phyloP scores from a whole-genome alignment of 1,140 invertebrate genomes.

The Nasonia longicornis region DNA sequence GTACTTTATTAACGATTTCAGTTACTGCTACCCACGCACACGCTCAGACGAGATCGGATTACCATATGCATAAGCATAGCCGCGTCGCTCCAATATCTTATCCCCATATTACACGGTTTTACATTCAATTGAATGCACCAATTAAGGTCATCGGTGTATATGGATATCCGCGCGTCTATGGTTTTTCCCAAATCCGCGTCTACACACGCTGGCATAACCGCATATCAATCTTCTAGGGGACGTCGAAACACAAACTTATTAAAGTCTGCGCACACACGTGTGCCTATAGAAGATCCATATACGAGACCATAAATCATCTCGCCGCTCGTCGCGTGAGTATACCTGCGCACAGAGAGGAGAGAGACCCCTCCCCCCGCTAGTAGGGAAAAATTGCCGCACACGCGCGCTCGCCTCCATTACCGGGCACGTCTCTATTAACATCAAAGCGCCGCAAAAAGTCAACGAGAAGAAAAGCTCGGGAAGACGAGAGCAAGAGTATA shows the following conservation, averaged over 20 bases:
- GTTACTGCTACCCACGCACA: background rate
- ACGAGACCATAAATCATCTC: background rate
- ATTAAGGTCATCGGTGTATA: background rate
- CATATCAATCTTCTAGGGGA: no score
- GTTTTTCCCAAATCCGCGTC: background rate
- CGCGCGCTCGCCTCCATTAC: background rate
- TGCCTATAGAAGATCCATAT: no score
- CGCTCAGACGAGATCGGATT: background rate
- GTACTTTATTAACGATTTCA: background rate
- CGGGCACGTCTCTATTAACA: conserved; percentile 12
- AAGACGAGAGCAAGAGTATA: background rate
- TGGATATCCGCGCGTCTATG: background rate
- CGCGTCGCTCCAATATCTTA: background rate
- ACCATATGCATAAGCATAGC: background rate
- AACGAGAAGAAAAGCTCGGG: background rate
- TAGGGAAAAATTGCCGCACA: background rate
- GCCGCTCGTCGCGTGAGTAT: no score
- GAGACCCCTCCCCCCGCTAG: no score
- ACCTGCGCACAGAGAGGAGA: background rate
- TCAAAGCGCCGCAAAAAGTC: conserved; percentile 1
- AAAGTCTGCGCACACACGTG: no score
- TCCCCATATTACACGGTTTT: background rate
- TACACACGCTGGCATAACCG: no score
- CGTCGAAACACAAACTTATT: background rate
- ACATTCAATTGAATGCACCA: background rate